Evolutionary conservation across 2,888 invertebrate species (phyloP), one percentile per base, ranked within the genome.

Genomic region (Bursaphelenchus okinawaensis): DNA sequence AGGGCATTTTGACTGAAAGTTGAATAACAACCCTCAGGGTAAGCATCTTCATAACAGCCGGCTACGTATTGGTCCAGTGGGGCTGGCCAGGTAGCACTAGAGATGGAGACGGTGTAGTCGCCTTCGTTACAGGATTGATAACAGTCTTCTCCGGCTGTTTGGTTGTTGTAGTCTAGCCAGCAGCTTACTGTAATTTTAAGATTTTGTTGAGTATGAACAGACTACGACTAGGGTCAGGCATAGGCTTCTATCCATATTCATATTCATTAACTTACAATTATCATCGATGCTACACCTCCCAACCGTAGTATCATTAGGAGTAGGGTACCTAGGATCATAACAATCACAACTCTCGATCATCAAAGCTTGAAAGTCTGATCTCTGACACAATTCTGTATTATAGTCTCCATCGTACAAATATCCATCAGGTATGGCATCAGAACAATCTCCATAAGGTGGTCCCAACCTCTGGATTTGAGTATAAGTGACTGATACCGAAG

Each of bases 391-490:
- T 55, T 71, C 71, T n/a, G 68, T 55, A 28, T 31, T 62, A 63
- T 71, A 71, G 28, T 52, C 52, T 23, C 54, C 55, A 26, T 56
- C 23, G 61, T 70, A 69, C 24, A 69, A 28, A 26, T 72, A 71
- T n/a, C 52, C 56, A 7, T 26, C 23, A 6, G 74, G 65, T 0
- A 64, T 71, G 0, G 73, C 75, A 0, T 60, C 50, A 3, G 62
- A 72, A 66, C 83, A 83, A 19, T 68, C 69, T 4, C 80, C 80
- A 62, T 83, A 81, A 0, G 80, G 81, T 4, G 75, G 74, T 1
- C 72, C 72, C 4, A 82, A 69, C 0, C 83, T 75, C 1, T 54
- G 63, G 2, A 67, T 40, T 64, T 64, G 20, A 26, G 83, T 83
- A 77, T 74, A 72, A 26, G 71, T 66, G 0, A 83, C 67, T 8